phyloP scores from a whole-genome alignment of 1,140 invertebrate species.

The Drosophila pachea region DNA sequence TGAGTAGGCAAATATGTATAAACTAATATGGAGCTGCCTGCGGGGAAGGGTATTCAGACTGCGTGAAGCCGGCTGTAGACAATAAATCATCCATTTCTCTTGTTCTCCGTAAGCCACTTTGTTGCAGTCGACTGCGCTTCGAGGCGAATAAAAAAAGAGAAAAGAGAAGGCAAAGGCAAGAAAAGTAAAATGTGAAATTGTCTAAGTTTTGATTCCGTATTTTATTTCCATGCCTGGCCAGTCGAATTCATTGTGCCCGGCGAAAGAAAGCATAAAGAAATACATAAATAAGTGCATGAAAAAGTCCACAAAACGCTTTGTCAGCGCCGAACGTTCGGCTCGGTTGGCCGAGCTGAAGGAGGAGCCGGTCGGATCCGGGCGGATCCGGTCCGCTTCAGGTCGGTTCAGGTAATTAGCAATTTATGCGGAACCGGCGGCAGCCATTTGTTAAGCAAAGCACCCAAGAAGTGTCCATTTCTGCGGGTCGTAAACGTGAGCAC shows the following conservation, averaged over 20 bases:
- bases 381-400: too few species aligned
- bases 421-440: conserved; percentile 50
- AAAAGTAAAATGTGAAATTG: conserved; percentile 16
- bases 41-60: conserved; percentile 7
- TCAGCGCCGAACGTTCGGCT: conserved; percentile 25
- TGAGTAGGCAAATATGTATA: too few species aligned
- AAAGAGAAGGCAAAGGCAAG: too few species aligned
- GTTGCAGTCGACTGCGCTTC: conserved; percentile 47
- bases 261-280: conserved; percentile 47
- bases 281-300: conserved; percentile 22
- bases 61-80: too few species aligned
- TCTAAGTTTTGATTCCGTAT: conserved; percentile 22
- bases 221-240: conserved; percentile 17
- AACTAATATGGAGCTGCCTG: too few species aligned
- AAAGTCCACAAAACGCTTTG: conserved; percentile 57
- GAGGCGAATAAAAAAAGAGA: too few species aligned
- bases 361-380: too few species aligned
- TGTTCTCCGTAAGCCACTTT: conserved; percentile 30
- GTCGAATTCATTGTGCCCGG: conserved; percentile 6
- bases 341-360: too few species aligned
- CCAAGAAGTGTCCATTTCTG: not conserved
- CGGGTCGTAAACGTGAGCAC: conserved; percentile 55
- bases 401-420: conserved; percentile 70
- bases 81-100: not conserved
- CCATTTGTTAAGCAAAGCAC: conserved; percentile 59